Conservation (phyloP, 64 coral and sea anemone species). For the Stichodactyla helianthus region DNA sequence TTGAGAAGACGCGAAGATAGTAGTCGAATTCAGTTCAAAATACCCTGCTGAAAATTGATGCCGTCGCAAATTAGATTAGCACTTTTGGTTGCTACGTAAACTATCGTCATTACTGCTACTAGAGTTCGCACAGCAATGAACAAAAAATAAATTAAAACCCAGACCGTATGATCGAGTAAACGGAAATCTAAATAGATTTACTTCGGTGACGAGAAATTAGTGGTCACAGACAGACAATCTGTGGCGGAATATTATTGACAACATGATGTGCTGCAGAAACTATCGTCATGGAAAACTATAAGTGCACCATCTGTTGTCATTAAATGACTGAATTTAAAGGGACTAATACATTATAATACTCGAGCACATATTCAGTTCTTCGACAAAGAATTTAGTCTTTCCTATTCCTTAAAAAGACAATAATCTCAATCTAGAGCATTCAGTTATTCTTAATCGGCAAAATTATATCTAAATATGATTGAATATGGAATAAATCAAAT, state of each 20-base stretch:
- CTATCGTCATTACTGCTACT: not conserved
- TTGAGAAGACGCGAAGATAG: not conserved
- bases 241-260: not conserved
- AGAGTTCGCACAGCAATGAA: not conserved
- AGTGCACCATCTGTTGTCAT: not conserved
- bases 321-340: not conserved
- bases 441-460: not conserved
- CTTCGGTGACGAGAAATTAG: not conserved
- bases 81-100: not conserved
- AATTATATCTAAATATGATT: not conserved
- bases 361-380: not conserved
- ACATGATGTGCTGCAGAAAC: not conserved
- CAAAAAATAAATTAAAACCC: not conserved
- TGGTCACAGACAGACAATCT: not conserved
- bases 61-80: not conserved
- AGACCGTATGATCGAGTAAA: not conserved
- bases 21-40: not conserved
- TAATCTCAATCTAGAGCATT: not conserved
- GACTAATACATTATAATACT: not conserved
- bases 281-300: not conserved
- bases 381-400: not conserved
- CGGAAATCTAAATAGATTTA: not conserved
- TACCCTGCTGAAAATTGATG: not conserved
- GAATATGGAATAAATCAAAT: not conserved
- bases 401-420: not conserved